A percentile compares a stretch with the other conserved stretches of the same genome.
These are phyloP conservation scores for Acanthosepion pharaonis DNA, from an alignment of 2,888 invertebrate genomes.

Conservation along the genomic window DNA sequence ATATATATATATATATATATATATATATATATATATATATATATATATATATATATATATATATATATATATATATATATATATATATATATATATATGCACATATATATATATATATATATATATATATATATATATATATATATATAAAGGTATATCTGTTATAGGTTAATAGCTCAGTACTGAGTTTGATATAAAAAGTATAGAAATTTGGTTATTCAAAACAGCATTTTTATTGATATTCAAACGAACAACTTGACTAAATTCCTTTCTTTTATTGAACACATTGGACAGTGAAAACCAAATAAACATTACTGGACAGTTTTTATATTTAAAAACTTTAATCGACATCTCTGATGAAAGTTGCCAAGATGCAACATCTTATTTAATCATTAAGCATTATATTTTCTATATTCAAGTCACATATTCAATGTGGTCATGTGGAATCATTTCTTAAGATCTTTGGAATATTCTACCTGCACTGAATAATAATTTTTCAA, in stretches of 20 bases:
- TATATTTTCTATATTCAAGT: not conserved
- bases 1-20: no score
- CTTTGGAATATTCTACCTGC: constrained; percentile 2
- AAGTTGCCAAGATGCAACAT: not conserved
- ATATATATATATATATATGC: no score
- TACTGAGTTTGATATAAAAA: no score
- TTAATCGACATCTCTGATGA: not conserved
- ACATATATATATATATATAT: no score
- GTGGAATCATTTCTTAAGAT: not conserved
- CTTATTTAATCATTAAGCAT: not conserved
- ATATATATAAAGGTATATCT: not conserved
- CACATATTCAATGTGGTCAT: not conserved
- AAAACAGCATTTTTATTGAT: not conserved
- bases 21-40: no score
- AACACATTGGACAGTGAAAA: not conserved
- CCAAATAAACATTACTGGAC: not conserved
- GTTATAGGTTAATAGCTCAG: no score
- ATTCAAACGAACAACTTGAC: not conserved
- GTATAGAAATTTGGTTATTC: no score
- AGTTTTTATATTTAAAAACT: not conserved
- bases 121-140: no score
- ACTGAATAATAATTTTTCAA: not conserved
- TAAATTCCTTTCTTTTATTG: not conserved
- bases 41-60: no score
- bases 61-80: no score